These are phyloP conservation scores for Lasiurus cinereus DNA, from an alignment of 2,113 vertebrate species.

Conservation along the genomic window DNA sequence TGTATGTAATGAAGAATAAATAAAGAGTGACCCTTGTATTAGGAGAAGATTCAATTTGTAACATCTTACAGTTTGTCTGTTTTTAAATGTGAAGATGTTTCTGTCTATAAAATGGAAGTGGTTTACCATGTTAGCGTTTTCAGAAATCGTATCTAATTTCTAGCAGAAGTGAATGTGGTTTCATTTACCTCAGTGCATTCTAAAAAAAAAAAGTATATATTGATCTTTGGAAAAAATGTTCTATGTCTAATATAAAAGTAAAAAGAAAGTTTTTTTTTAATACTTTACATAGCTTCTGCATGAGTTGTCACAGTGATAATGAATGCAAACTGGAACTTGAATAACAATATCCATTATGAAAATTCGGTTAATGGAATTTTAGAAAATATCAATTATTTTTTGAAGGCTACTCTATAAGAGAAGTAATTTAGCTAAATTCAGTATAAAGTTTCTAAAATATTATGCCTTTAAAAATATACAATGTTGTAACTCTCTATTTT, in stretches of 20 bases:
- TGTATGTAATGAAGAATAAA: background rate
- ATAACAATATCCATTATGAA: conserved; percentile 11
- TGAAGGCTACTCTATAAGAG: background rate
- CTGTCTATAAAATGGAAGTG: background rate
- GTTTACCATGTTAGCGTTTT: background rate
- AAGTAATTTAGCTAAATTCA: conserved; percentile 38
- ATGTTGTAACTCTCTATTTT: background rate
- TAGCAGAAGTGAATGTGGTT: background rate
- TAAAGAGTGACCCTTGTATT: background rate
- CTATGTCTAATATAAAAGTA: background rate
- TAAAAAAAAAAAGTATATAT: background rate
- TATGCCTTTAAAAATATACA: background rate
- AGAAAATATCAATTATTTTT: conserved; percentile 7
- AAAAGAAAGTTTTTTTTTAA: background rate
- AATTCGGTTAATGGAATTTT: conserved; percentile 42
- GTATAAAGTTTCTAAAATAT: conserved; percentile 38
- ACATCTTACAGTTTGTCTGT: background rate
- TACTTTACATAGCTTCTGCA: background rate
- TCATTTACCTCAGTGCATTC: background rate
- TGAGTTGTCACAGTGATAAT: background rate
- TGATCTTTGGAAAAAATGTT: background rate
- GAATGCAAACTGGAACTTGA: background rate
- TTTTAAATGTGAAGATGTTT: conserved; percentile 9
- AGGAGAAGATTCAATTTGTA: background rate
- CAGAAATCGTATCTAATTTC: background rate